A percentile compares a stretch with the other conserved stretches of the same genome.
phyloP scores from a whole-genome alignment of 2,797 vertebrate species.

The Labroides dimidiatus region DNA sequence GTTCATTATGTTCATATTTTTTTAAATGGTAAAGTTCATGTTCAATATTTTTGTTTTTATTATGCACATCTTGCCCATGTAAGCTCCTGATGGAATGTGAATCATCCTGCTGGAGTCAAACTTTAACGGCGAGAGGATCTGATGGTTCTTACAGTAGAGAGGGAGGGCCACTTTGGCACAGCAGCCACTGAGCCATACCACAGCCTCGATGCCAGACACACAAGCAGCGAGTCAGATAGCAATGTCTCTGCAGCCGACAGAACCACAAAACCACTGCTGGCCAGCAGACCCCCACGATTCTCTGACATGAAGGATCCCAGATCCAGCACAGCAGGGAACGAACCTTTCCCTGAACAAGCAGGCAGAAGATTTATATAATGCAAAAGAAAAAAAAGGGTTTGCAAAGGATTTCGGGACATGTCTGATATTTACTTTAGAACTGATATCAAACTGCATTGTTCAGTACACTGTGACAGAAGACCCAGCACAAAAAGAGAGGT shows the following conservation, averaged over 20 bases:
- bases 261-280: slow-evolving; percentile 83
- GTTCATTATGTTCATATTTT: too few species aligned
- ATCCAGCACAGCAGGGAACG: slow-evolving; percentile 79
- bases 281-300: slow-evolving; percentile 84
- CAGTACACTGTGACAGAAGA: too few species aligned
- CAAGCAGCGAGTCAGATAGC: slow-evolving; percentile 82
- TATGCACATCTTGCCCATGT: accelerated
- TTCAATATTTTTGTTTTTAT: too few species aligned
- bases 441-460: too few species aligned
- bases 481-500: too few species aligned
- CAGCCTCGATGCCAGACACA: slow-evolving; percentile 78
- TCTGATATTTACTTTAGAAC: too few species aligned
- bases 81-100: slow-evolving; percentile 36
- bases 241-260: slow-evolving; percentile 83
- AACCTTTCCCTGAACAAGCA: background rate
- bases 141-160: slow-evolving; percentile 70
- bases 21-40: too few species aligned
- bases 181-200: slow-evolving; percentile 85
- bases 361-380: too few species aligned
- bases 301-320: slow-evolving; percentile 71
- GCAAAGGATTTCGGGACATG: too few species aligned
- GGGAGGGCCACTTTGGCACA: slow-evolving; percentile 73
- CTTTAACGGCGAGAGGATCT: slow-evolving; percentile 55
- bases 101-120: slow-evolving; percentile 11
- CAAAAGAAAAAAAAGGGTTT: too few species aligned